Base-by-base conservation (phyloP, 1,140 invertebrate species). In the Zophobas morio region DNA sequence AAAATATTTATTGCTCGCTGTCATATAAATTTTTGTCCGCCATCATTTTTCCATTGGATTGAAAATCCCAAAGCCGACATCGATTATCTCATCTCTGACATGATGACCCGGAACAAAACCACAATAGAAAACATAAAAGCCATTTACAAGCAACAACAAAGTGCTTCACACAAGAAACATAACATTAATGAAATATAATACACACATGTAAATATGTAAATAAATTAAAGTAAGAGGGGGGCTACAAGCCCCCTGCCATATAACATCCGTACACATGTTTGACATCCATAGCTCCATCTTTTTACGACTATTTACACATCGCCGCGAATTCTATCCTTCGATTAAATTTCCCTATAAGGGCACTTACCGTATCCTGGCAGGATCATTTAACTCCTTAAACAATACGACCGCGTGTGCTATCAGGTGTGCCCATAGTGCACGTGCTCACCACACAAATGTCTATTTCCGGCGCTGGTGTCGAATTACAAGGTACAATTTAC, bases 371-470 rank as follows among this genome's bases (percentile, higher is more conserved):
- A 66, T 66, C 60, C 60, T 40, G 60, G 35, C 37, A 33, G 60
- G 60, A 66, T 66, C 60, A 20, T 66, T 66, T 66, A 66, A 42
- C 60, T 72, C 47, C 46, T 72, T 51, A 72, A 72, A 72, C 60
- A 54, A 72, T 72, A 72, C 46, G 36, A 70, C 66, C 66, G 51
- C 49, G 36, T n/a, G 40, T 53, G 75, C n/a, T 39, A 46, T 77
- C 76, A 77, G 76, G 76, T 77, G 76, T 77, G 70, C 39, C 39
- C 51, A 53, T 42, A 42, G 66, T 75, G 74, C 76, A 80, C 74
- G 76, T 76, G 77, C 74, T 70, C 54, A 40, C 60, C 66, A 66
- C 77, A 77, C 63, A 80, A 74, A 80, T 70, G 42, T 74, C 74
- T 72, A 42, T 53, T 72, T 70, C 63, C 53, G 75, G 70, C 57